Percentiles rank a stretch among this genome's conserved stretches.
These are phyloP conservation scores for Irena cyanogastra DNA, from an alignment of 2,113 vertebrate genomes.

Conservation along the genomic window DNA sequence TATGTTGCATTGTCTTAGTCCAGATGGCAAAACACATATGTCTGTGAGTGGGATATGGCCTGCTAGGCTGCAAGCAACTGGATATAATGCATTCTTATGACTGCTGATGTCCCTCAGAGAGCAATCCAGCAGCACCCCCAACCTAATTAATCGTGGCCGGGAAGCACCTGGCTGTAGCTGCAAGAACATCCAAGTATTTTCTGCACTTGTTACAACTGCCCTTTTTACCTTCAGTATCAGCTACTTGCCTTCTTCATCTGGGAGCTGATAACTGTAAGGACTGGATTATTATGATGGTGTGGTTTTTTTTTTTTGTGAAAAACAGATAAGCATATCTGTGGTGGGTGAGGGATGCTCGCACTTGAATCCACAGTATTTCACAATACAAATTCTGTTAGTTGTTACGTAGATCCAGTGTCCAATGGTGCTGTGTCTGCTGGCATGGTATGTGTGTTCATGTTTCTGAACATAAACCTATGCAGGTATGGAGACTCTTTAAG, in stretches of 20 bases:
- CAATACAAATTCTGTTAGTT: not conserved
- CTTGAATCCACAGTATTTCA: not conserved
- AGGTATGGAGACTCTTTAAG: not conserved
- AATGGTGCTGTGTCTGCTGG: not conserved
- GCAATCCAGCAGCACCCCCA: not conserved
- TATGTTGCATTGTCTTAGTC: not conserved
- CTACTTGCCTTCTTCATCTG: not conserved
- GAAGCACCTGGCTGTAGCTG: not conserved
- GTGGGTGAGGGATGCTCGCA: rapidly evolving
- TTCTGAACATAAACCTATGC: not conserved
- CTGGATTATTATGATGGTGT: not conserved
- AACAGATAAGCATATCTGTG: not conserved
- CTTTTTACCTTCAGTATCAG: not conserved
- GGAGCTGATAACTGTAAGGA: not conserved
- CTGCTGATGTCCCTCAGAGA: not conserved
- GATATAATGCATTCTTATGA: not conserved
- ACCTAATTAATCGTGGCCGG: not conserved
- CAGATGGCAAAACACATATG: not conserved
- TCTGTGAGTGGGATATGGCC: not conserved
- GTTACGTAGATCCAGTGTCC: not conserved
- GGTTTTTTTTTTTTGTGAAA: not conserved
- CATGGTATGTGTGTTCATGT: not conserved
- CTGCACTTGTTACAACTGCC: not conserved
- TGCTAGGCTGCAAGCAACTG: not conserved
- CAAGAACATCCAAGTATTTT: not conserved